These are phyloP conservation scores for Fragum sueziense DNA, from an alignment of 2,888 invertebrate species.

Conservation along the genomic window DNA sequence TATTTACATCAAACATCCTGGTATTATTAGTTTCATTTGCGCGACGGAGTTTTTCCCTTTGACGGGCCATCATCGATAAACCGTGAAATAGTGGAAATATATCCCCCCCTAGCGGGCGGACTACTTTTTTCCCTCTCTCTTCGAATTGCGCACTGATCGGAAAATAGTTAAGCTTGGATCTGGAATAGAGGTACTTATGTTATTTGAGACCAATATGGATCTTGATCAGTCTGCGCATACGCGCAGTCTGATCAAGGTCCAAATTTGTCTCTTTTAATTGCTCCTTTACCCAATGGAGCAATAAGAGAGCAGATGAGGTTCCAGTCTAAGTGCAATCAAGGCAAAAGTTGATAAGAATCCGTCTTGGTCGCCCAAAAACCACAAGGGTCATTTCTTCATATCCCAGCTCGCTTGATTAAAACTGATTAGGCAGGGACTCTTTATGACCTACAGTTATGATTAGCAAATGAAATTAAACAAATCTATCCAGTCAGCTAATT, in stretches of 20 bases:
- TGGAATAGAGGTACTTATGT: no score
- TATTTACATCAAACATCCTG: background rate
- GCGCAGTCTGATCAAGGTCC: no score
- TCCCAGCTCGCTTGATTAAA: conserved; percentile 36
- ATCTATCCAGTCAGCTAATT: conserved; percentile 53
- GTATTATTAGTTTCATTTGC: background rate
- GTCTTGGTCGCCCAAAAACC: no score
- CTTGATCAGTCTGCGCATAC: no score
- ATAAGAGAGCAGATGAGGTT: no score
- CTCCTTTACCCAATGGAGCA: no score
- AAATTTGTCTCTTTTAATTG: no score
- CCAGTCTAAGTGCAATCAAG: no score
- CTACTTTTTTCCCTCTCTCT: background rate
- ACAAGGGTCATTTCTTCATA: no score
- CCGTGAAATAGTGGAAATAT: background rate
- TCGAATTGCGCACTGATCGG: conserved; percentile 16
- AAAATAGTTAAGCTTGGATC: no score
- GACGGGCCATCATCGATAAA: background rate
- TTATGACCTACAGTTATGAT: conserved; percentile 52
- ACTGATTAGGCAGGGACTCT: conserved; percentile 44
- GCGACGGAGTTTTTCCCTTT: background rate
- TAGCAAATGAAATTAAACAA: conserved; percentile 58
- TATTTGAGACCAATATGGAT: no score
- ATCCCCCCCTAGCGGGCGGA: background rate
- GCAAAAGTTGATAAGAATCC: no score